These are phyloP conservation scores for Bufo gargarizans DNA, from an alignment of 2,113 vertebrate species.

Conservation along the genomic window DNA sequence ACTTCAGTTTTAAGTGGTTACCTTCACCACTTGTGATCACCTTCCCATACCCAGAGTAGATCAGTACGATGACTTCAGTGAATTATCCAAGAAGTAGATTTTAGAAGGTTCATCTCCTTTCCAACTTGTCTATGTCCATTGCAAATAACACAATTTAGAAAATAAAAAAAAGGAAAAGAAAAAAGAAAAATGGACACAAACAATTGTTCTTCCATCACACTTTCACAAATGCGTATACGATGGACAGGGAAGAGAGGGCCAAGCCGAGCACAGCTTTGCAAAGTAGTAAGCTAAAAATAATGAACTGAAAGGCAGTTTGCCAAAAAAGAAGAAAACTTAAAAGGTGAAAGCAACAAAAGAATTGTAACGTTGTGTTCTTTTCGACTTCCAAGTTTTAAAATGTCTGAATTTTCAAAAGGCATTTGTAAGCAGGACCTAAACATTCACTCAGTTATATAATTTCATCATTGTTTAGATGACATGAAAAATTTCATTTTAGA, in stretches of 20 bases:
- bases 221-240: neutral
- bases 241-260: neutral
- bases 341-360: conserved; percentile 28
- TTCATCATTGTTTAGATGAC: conserved; percentile 25
- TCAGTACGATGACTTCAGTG: neutral
- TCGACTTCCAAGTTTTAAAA: conserved; percentile 15
- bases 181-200: neutral
- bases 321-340: conserved; percentile 10
- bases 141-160: neutral
- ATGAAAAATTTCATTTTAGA: neutral
- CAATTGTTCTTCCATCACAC: neutral
- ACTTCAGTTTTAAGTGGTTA: neutral
- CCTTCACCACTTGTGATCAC: neutral
- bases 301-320: conserved; percentile 26
- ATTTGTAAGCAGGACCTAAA: neutral
- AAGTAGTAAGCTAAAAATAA: conserved; percentile 31
- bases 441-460: conserved; percentile 28
- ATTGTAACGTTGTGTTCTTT: neutral
- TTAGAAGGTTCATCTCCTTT: neutral
- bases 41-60: neutral
- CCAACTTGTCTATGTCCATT: neutral
- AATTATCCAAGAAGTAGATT: neutral
- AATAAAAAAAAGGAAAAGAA: neutral
- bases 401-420: conserved; percentile 14
- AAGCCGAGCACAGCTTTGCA: conserved; percentile 16